These are phyloP conservation scores for Morone chrysops DNA, from an alignment of 2,113 vertebrate genomes.

Conservation along the genomic window DNA sequence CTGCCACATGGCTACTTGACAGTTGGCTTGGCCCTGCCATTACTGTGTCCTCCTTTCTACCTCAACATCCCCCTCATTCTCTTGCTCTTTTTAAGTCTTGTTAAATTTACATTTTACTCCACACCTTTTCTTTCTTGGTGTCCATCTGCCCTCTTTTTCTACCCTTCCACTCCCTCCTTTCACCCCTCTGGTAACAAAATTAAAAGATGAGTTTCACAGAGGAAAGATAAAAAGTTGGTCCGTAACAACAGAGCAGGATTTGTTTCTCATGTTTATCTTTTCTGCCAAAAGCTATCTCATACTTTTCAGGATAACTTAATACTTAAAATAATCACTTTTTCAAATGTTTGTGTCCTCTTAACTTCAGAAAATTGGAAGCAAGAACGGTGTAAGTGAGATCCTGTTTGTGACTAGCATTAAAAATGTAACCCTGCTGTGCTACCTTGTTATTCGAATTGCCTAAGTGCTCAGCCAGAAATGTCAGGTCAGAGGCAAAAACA, in stretches of 20 bases:
- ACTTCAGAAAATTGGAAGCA: slow-evolving; percentile 28
- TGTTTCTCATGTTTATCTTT: slow-evolving; percentile 24
- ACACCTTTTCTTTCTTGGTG: not conserved
- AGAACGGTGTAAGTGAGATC: not conserved
- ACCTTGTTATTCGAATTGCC: slow-evolving; percentile 23
- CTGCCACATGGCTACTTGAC: slow-evolving; percentile 78
- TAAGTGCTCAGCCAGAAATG: slow-evolving; percentile 25
- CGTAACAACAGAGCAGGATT: slow-evolving; percentile 15
- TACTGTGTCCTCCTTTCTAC: slow-evolving; percentile 41
- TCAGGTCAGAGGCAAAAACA: slow-evolving; percentile 21
- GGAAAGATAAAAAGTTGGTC: slow-evolving; percentile 32
- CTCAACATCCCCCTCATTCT: slow-evolving; percentile 32
- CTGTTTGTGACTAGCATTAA: slow-evolving; percentile 28
- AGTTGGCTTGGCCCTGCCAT: slow-evolving; percentile 47
- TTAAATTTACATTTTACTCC: slow-evolving; percentile 12
- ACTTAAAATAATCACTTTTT: not conserved
- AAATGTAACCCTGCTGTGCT: slow-evolving; percentile 10
- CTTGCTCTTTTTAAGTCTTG: slow-evolving; percentile 3
- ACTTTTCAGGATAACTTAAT: not conserved
- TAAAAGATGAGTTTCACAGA: slow-evolving; percentile 43
- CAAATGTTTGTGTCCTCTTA: not conserved
- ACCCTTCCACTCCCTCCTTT: not conserved
- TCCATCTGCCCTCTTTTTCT: not conserved
- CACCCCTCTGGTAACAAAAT: slow-evolving; percentile 13
- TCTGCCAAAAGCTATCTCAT: slow-evolving; percentile 12